These are phyloP conservation scores for Eupithecia subumbrata DNA, from an alignment of 2,888 invertebrate species.

Conservation along the genomic window DNA sequence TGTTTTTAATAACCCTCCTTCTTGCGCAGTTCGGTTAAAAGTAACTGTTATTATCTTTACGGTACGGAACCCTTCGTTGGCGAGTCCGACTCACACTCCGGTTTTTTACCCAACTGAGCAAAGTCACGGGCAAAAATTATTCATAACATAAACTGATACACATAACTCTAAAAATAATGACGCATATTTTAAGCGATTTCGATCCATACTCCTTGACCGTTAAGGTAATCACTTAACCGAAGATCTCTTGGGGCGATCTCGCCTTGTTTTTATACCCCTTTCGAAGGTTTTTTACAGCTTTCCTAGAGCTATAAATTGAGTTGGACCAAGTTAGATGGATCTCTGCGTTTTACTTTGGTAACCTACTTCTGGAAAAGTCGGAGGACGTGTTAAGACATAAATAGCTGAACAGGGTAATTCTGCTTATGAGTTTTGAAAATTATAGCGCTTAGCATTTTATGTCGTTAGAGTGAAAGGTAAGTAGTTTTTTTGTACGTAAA, in stretches of 20 bases:
- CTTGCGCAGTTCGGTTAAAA: no score
- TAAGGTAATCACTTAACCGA: constrained; percentile 42
- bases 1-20: no score
- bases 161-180: constrained; percentile 4
- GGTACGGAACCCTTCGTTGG: not conserved
- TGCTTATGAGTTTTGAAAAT: not conserved
- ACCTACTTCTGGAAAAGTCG: not conserved
- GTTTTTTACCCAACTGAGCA: not conserved
- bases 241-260: constrained; percentile 39
- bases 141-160: not conserved
- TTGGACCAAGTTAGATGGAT: constrained; percentile 38
- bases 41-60: no score
- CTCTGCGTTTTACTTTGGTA: constrained; percentile 28
- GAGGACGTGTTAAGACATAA: not conserved
- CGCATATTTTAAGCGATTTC: constrained; percentile 1
- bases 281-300: constrained; percentile 48
- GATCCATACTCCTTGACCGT: constrained; percentile 22
- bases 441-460: not conserved
- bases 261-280: constrained; percentile 53
- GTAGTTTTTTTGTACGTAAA: no score
- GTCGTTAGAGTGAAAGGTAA: not conserved
- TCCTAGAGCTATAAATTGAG: constrained; percentile 46
- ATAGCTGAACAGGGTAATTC: not conserved
- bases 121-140: not conserved
- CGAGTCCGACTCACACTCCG: not conserved